Conservation (phyloP, 2,888 invertebrate genomes). For the Marronus borbonicus region DNA sequence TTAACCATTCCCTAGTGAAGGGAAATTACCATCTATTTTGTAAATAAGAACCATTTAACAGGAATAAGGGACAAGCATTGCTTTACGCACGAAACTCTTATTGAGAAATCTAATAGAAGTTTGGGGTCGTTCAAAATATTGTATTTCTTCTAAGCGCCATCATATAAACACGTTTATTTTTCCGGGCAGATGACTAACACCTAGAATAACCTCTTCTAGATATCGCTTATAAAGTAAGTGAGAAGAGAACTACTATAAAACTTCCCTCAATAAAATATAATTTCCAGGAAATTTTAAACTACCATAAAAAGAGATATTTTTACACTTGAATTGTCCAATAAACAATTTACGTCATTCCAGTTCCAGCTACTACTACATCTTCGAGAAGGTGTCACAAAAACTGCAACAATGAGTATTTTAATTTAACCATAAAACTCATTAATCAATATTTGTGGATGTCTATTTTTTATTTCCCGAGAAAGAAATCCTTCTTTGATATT, state of each 20-base stretch:
- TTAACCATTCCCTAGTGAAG: no score
- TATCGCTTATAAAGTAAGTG: neutral
- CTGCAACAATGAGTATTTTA: neutral
- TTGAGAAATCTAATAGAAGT: no score
- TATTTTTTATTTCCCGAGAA: neutral
- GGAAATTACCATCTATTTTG: no score
- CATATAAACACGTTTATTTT: neutral
- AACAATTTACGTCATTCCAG: neutral
- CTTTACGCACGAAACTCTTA: no score
- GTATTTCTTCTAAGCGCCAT: no score
- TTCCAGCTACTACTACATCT: neutral
- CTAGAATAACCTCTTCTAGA: neutral
- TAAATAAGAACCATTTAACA: no score
- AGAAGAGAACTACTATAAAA: neutral
- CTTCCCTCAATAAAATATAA: conserved; percentile 10
- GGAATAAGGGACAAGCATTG: no score
- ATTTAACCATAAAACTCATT: neutral
- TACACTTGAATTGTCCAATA: neutral
- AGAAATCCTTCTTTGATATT: neutral
- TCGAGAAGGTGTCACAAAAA: neutral
- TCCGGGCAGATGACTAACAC: neutral
- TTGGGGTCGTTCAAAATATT: no score
- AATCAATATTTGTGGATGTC: conserved; percentile 11
- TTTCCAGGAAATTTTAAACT: neutral
- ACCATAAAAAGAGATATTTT: neutral